These are phyloP conservation scores for Eulimnadia texana DNA, from an alignment of 1,140 invertebrate species.

Conservation along the genomic window DNA sequence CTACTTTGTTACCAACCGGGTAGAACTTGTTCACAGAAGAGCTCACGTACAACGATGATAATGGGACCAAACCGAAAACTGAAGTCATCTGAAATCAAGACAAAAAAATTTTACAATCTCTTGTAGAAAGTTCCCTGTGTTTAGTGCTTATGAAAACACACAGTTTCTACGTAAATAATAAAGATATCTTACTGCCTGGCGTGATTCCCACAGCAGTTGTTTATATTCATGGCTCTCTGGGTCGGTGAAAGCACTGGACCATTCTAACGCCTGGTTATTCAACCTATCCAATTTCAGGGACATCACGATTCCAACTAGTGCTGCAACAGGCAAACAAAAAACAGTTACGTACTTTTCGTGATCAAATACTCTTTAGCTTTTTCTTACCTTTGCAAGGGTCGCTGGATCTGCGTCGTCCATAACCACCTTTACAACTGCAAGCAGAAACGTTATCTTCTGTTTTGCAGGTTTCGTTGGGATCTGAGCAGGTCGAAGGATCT, in stretches of 20 bases:
- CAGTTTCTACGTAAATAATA: not conserved
- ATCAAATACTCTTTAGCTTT: too few relatives aligned
- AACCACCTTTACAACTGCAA: constrained; percentile 76
- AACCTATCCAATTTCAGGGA: constrained; percentile 67
- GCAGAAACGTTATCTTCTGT: constrained; percentile 78
- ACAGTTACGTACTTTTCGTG: not conserved
- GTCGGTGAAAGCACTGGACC: constrained; percentile 55
- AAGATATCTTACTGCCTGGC: constrained; percentile 48
- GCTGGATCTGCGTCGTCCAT: constrained; percentile 55
- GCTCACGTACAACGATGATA: constrained; percentile 68
- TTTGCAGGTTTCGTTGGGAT: constrained; percentile 70
- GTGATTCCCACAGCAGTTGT: constrained; percentile 64
- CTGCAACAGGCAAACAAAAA: constrained; percentile 21
- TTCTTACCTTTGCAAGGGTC: constrained; percentile 55
- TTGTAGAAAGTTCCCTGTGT: not conserved
- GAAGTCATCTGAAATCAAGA: constrained; percentile 54
- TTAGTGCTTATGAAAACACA: not conserved
- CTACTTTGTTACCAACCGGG: constrained; percentile 39
- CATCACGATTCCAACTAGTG: constrained; percentile 58
- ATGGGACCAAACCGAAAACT: constrained; percentile 75
- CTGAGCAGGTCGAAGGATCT: constrained; percentile 74
- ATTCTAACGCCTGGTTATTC: constrained; percentile 54
- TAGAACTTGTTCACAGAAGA: constrained; percentile 68
- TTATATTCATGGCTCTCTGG: constrained; percentile 64
- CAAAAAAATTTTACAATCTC: not conserved